phyloP scores from a whole-genome alignment of 2,113 vertebrate genomes.

The Puma concolor region DNA sequence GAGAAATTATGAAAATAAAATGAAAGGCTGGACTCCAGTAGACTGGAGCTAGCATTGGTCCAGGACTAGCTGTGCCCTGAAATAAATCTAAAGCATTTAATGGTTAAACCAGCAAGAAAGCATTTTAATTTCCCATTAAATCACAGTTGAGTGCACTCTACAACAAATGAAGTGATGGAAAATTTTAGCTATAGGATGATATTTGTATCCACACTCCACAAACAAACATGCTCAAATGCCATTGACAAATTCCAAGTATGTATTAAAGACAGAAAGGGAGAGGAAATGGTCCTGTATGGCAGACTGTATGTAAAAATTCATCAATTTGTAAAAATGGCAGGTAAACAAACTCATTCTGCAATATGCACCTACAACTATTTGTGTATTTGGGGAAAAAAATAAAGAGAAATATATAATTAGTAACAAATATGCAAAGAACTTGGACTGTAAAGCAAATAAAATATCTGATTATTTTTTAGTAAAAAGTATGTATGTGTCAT shows the following conservation, averaged over 20 bases:
- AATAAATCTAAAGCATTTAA: slow-evolving; percentile 60
- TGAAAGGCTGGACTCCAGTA: background rate
- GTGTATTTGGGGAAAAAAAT: background rate
- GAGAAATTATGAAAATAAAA: slow-evolving; percentile 8
- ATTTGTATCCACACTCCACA: background rate
- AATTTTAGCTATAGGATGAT: slow-evolving; percentile 33
- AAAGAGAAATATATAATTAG: background rate
- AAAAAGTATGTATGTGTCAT: background rate
- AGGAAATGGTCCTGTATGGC: background rate
- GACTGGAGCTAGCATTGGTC: background rate
- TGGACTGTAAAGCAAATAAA: background rate
- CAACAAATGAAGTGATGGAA: slow-evolving; percentile 44
- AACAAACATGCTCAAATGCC: background rate
- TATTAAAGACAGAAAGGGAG: background rate
- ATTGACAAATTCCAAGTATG: background rate
- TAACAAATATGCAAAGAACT: background rate
- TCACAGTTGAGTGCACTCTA: slow-evolving; percentile 42
- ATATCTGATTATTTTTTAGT: background rate
- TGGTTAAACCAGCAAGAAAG: slow-evolving; percentile 52
- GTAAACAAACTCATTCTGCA: background rate
- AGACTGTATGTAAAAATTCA: background rate
- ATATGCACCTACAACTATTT: background rate
- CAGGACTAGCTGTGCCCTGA: slow-evolving; percentile 21
- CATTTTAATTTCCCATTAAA: slow-evolving; percentile 59
- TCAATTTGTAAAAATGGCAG: background rate